Base-by-base conservation (phyloP, 1,140 invertebrate genomes). In the Bombus impatiens region DNA sequence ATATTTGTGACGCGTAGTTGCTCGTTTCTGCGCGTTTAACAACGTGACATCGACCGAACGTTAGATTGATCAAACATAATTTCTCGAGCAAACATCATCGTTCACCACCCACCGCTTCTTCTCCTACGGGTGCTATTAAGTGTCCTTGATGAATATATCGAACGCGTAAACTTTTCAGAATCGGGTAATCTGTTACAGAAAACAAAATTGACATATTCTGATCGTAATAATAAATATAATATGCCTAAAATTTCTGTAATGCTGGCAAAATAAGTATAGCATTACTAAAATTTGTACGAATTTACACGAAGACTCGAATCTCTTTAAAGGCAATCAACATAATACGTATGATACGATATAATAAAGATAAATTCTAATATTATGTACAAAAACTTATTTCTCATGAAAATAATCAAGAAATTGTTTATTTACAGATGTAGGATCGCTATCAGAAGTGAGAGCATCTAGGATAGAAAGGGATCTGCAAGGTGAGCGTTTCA, bases 391-490 rank as follows among this genome's bases (percentile, higher is more conserved):
- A 18, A 18, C 13, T 42, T 18, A n/a, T 75, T 2, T 35, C 37
- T 72, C 12, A 4, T 47, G 13, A 44, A 12, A 22, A 22, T 68
- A 82, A 78, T 44, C 0, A 37, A n/a, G n/a, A 67, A 0, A 76
- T 4, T 32, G 53, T 80, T 87, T 82, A 25, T 35, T 92, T 92
- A 6, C 88, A 93, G 93, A 92, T 75, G 84, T 53, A 13, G 76
- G 42, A 42, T 65, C 85, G 42, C 47, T 62, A 6, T 84, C 85
- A 71, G 59, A 87, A 86, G n/a, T 90, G 67, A 88, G 86, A 22
- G 88, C 80, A 53, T 40, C 88, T 40, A 92, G 92, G 72, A 86
- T 91, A 86, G 88, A 91, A 53, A 92, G 93, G 78, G 92, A 94
- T 37, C 70, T 92, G 13, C 88, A 90, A 65, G 88, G 89, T 90